Percentiles rank a stretch among this genome's conserved stretches.
phyloP scores from a whole-genome alignment of 2,888 invertebrate species.

The Agelastica alni region DNA sequence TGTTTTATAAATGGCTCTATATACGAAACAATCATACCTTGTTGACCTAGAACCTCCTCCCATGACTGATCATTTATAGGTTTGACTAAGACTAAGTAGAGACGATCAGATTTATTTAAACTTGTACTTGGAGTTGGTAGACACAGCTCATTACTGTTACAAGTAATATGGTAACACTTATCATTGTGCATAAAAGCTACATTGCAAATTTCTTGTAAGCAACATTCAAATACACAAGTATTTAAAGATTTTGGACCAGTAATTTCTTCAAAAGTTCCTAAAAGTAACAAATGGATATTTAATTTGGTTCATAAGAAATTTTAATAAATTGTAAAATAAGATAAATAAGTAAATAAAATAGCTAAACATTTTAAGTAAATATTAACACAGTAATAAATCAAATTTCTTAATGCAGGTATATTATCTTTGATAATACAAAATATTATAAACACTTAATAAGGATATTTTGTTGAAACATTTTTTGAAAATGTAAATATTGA shows the following conservation, averaged over 20 bases:
- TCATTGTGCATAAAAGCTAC: constrained; percentile 77
- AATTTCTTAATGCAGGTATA: too few species aligned
- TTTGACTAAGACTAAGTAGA: constrained; percentile 78
- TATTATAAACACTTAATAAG: too few species aligned
- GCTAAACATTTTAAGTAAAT: too few species aligned
- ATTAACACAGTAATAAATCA: too few species aligned
- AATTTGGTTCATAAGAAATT: background rate
- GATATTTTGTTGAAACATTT: background rate
- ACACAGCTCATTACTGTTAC: constrained; percentile 72
- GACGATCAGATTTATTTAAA: constrained; percentile 62
- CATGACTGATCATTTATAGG: constrained; percentile 65
- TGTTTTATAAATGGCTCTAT: too few species aligned
- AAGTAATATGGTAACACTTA: constrained; percentile 78
- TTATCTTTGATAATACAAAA: too few species aligned
- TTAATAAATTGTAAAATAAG: constrained; percentile 10
- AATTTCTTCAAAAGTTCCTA: constrained; percentile 61
- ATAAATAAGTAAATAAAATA: constrained; percentile 1
- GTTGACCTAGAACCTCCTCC: constrained; percentile 54
- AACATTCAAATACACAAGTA: constrained; percentile 71
- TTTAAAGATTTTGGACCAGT: constrained; percentile 60
- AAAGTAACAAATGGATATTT: constrained; percentile 31
- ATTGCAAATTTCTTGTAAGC: constrained; percentile 71
- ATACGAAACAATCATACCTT: too few species aligned
- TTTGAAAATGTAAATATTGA: background rate
- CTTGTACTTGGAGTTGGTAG: constrained; percentile 67